Conservation (phyloP, 1,140 invertebrate genomes). For the Dinoponera quadriceps region DNA sequence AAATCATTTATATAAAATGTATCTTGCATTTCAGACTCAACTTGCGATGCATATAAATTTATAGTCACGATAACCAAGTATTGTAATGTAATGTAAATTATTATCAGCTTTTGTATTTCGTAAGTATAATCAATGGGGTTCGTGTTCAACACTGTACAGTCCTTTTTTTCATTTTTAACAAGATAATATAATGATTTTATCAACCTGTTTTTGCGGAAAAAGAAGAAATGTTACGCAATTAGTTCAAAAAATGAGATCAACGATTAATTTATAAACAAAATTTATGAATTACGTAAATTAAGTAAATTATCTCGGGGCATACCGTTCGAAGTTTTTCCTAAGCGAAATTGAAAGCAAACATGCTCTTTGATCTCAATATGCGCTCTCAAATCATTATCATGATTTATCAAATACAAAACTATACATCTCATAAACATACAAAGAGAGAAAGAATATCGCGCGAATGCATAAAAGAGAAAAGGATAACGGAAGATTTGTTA, state of each 20-base stretch:
- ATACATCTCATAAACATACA: conserved; percentile 12
- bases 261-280: too few species aligned
- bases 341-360: neutral
- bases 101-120: conserved; percentile 42
- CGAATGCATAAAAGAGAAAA: neutral
- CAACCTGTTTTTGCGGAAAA: neutral
- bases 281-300: too few species aligned
- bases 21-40: conserved; percentile 63
- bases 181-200: conserved; percentile 57
- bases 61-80: conserved; percentile 46
- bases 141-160: conserved; percentile 68
- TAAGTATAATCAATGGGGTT: conserved; percentile 71
- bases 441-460: neutral
- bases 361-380: conserved; percentile 41
- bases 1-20: conserved; percentile 21
- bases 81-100: conserved; percentile 61
- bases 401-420: conserved; percentile 4
- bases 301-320: conserved; percentile 16
- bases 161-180: conserved; percentile 50
- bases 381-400: conserved; percentile 10
- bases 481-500: conserved; percentile 46
- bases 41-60: conserved; percentile 63
- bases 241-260: neutral
- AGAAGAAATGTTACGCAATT: neutral
- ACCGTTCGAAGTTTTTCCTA: conserved; percentile 3